Evolutionary conservation across 30 jellyfish, hydroid and myxozoan species (phyloP).

Genomic region (Nemopilema nomurai): DNA sequence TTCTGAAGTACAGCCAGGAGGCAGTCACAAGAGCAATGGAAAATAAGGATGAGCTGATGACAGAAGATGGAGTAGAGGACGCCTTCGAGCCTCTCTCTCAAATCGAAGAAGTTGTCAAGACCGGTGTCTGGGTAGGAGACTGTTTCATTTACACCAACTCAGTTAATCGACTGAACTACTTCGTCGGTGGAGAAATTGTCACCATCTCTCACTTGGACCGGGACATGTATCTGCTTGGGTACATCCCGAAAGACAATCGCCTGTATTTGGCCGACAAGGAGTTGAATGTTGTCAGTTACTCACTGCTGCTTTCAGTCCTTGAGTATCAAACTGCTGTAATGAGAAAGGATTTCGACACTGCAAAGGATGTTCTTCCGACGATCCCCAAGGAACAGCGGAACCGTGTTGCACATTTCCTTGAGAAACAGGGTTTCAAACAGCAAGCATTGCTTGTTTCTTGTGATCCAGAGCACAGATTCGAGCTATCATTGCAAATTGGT

Average conservation of each 20-base stretch:
- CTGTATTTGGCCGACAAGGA: constrained; percentile 97
- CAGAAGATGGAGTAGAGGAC: constrained; percentile 98
- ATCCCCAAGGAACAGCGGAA: constrained; percentile 98
- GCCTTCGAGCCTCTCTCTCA: constrained; percentile 98
- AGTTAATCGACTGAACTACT: constrained; percentile 94
- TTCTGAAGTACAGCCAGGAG: constrained; percentile 78
- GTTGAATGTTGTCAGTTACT: constrained; percentile 93
- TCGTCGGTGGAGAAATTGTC: constrained; percentile 99
- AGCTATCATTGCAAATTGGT: constrained; percentile 94
- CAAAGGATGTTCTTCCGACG: constrained; percentile 97
- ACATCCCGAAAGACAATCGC: constrained; percentile 96
- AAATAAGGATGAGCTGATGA: constrained; percentile 82
- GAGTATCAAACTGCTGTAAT: constrained; percentile 99
- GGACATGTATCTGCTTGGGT: constrained; percentile 98
- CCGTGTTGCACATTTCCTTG: constrained; percentile 98
- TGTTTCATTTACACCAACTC: constrained; percentile 96
- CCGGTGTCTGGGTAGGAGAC: constrained; percentile 99
- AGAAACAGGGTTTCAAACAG: constrained; percentile 98
- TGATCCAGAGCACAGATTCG: constrained; percentile 99
- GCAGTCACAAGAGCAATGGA: constrained; percentile 89
- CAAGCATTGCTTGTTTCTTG: constrained; percentile 97
- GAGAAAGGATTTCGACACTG: constrained; percentile 98
- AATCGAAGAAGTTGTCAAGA: constrained; percentile 93
- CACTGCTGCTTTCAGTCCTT: constrained; percentile 87
- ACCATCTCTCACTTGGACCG: constrained; percentile 96